Evolutionary conservation across 1,140 invertebrate species (phyloP).

Genomic region (Lepeophtheirus salmonis): DNA sequence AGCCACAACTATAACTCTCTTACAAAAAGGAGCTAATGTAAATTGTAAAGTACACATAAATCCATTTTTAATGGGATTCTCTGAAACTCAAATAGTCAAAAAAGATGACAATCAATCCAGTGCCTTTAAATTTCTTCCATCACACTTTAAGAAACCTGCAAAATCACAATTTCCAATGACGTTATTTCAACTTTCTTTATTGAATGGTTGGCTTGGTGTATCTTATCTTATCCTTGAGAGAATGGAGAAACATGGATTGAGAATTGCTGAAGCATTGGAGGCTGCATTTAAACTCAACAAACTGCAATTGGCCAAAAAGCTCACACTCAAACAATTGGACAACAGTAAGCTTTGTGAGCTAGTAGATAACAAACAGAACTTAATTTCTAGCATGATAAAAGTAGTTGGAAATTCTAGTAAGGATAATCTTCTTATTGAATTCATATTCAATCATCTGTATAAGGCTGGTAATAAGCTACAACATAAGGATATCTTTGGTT

Average conservation of each 20-base stretch:
- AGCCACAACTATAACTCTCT: constrained; percentile 31
- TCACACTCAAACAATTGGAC: constrained; percentile 29
- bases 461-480: not conserved
- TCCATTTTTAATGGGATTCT: not conserved
- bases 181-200: constrained; percentile 24
- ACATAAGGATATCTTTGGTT: constrained; percentile 27
- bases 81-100: constrained; percentile 19
- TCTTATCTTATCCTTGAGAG: constrained; percentile 26
- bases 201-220: constrained; percentile 28
- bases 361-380: constrained; percentile 19
- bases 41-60: constrained; percentile 22
- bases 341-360: constrained; percentile 29
- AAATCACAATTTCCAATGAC: not conserved
- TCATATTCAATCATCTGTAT: not conserved
- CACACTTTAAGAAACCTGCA: not conserved
- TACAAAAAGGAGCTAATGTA: constrained; percentile 29
- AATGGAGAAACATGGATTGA: constrained; percentile 21
- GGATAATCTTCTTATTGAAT: not conserved
- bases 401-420: not conserved
- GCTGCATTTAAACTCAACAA: constrained; percentile 21
- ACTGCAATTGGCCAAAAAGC: constrained; percentile 25
- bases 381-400: constrained; percentile 4
- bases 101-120: constrained; percentile 24
- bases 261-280: constrained; percentile 7
- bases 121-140: constrained; percentile 14